A percentile compares a stretch with the other conserved stretches of the same genome.
Conservation (phyloP, 2,113 vertebrate genomes). For the Dissostichus mawsoni region DNA sequence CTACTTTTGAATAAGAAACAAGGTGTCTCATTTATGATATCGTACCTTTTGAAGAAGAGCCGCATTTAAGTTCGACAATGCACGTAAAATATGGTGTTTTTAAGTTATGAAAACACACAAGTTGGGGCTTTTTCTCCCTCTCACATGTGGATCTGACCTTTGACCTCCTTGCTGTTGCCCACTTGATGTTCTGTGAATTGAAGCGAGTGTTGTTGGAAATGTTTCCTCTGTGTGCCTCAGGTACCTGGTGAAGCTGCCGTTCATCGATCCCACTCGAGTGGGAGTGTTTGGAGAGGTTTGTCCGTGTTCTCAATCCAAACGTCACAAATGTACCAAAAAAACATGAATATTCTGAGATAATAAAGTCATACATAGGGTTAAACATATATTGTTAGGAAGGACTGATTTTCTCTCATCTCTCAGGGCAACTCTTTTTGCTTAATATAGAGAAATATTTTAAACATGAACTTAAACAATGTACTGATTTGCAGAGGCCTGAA, state of each 20-base stretch:
- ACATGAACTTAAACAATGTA: too few relatives aligned
- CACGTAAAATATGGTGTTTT: not conserved
- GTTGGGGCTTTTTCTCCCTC: not conserved
- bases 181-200: not conserved
- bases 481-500: too few relatives aligned
- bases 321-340: too few relatives aligned
- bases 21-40: not conserved
- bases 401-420: too few relatives aligned
- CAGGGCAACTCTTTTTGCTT: too few relatives aligned
- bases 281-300: slow-evolving; percentile 79
- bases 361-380: too few relatives aligned
- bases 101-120: not conserved
- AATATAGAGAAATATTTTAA: too few relatives aligned
- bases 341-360: too few relatives aligned
- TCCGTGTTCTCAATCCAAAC: not conserved
- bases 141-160: slow-evolving; percentile 1
- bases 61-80: too few relatives aligned
- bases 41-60: not conserved
- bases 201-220: not conserved
- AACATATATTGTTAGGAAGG: too few relatives aligned
- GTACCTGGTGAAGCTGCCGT: slow-evolving; percentile 70
- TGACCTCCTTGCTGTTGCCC: slow-evolving; percentile 6
- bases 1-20: not conserved
- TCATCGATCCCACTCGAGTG: slow-evolving; percentile 69
- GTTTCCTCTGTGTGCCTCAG: slow-evolving; percentile 48